Evolutionary conservation across 2,888 invertebrate species (phyloP), one percentile per base, ranked within the genome.

Genomic region (Diadromus collaris): DNA sequence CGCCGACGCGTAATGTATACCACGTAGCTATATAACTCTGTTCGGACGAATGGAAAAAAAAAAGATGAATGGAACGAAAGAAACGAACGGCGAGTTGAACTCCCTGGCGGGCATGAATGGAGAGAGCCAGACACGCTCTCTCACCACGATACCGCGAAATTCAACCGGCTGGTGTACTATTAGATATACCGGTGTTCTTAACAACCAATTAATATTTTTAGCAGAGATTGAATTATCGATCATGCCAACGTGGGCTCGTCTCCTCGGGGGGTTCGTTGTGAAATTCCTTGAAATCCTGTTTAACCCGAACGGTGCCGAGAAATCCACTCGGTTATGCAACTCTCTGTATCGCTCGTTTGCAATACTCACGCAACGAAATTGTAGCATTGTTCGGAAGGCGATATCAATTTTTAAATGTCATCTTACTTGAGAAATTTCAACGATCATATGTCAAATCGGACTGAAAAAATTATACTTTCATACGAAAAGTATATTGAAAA

Each of bases 171-270:
- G 10, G 10, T 51, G 10, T 16, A 65, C 65, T 13, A 10, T 21
- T 16, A 32, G 58, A 63, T 27, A 44, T 46, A 32, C 58, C 65
- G 24, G 64, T 34, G 73, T 3, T 10, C 21, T 56, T 46, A 32
- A 34, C 46, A 54, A 48, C 73, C 73, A 73, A 73, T 73, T 73
- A 73, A 73, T 64, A 44, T 19, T 44, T 65, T 58, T 21, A 65
- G n/a, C 21, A 44, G 24, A 16, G 44, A 65, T 65, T 64, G 64
- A 65, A 73, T 64, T 76, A 70, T 48, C 21, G 76, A 63, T 63
- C 70, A 54, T 60, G n/a, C 44, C 74, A 21, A 75, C 68, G 60
- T 63, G 61, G 61, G 6, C 24, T 51, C 34, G 61, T 51, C 48
- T 54, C 27, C 71, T 51, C 63, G 38, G 46, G 70, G 60, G 65